These are phyloP conservation scores for Bradysia coprophila DNA, from an alignment of 1,140 invertebrate genomes.

Conservation along the genomic window DNA sequence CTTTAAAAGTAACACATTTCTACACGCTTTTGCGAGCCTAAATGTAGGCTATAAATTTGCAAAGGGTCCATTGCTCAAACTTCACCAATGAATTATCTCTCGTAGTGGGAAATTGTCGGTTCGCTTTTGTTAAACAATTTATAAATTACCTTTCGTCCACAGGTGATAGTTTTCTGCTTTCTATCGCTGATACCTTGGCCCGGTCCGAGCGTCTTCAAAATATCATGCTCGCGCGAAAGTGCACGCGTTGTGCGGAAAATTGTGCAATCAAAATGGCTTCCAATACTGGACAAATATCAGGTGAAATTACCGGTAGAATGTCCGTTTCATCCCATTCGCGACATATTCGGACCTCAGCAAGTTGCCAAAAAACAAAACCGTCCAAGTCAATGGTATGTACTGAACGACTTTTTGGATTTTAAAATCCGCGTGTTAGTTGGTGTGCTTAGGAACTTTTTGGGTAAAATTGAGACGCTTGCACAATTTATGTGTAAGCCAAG, in stretches of 20 bases:
- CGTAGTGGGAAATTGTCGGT: no score
- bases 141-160: constrained; percentile 13
- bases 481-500: no score
- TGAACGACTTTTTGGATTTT: no score
- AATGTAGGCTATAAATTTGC: no score
- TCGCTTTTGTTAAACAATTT: no score
- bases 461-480: no score
- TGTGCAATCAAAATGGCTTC: constrained; percentile 78
- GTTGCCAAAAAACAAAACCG: constrained; percentile 60
- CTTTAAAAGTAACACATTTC: no score
- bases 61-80: no score
- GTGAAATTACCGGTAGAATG: constrained; percentile 66
- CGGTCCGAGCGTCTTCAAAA: constrained; percentile 64
- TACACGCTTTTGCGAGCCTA: no score
- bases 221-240: constrained; percentile 73
- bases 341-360: constrained; percentile 73
- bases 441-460: no score
- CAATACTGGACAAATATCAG: constrained; percentile 69
- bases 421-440: no score
- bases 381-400: constrained; percentile 75
- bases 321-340: constrained; percentile 69
- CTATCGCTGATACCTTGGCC: constrained; percentile 72
- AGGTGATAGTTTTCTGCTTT: constrained; percentile 60
- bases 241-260: constrained; percentile 74
- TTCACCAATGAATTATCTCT: no score